phyloP scores from a whole-genome alignment of 2,888 invertebrate genomes.

The Dynastes tityus region DNA sequence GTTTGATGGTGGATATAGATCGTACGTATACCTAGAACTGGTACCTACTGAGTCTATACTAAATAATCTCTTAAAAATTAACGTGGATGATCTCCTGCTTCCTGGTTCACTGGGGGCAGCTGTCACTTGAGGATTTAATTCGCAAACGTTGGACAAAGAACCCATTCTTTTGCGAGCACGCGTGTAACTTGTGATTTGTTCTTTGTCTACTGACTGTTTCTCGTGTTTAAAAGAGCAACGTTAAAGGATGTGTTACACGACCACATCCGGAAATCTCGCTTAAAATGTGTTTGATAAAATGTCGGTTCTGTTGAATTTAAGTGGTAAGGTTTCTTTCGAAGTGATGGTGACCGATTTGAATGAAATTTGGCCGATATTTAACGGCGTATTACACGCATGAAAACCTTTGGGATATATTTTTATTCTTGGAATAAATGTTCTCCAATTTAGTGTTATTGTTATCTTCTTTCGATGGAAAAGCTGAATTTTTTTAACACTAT shows the following conservation, averaged over 20 bases:
- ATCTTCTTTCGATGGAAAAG: no score
- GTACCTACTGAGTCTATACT: conserved; percentile 59
- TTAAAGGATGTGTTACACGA: not conserved
- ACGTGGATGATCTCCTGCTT: not conserved
- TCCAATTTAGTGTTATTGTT: no score
- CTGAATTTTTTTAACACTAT: no score
- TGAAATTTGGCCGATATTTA: no score
- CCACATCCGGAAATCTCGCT: not conserved
- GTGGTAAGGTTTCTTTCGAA: no score
- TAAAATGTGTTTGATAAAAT: not conserved
- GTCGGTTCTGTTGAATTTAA: not conserved
- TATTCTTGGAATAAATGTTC: no score
- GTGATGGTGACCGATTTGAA: no score
- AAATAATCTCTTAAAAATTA: conserved; percentile 42
- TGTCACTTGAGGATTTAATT: conserved; percentile 3
- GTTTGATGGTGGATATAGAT: conserved; percentile 52
- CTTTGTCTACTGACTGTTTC: not conserved
- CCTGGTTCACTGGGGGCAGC: not conserved
- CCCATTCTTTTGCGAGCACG: conserved; percentile 2
- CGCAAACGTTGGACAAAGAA: not conserved
- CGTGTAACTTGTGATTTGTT: not conserved
- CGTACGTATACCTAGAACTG: conserved; percentile 52
- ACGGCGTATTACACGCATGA: no score
- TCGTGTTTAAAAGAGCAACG: not conserved
- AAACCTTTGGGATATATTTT: no score